Conservation (phyloP, 2,888 invertebrate species). For the Lapara coniferarum region DNA sequence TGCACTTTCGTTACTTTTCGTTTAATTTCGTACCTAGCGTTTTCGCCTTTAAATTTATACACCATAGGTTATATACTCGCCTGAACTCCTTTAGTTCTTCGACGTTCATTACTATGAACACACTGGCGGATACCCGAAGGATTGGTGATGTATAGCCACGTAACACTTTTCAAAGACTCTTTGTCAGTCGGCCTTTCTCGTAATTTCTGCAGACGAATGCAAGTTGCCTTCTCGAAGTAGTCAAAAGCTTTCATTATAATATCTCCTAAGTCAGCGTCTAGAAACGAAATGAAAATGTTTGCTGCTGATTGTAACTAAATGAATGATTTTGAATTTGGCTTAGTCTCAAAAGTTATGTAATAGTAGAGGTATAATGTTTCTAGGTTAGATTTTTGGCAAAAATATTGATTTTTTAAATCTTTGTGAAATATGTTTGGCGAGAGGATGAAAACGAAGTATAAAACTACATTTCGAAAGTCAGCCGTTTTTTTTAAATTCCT, state of each 20-base stretch:
- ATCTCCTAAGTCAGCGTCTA: conserved; percentile 60
- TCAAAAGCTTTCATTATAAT: conserved; percentile 65
- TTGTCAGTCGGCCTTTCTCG: conserved; percentile 65
- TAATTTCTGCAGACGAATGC: conserved; percentile 69
- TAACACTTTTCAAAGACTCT: conserved; percentile 56
- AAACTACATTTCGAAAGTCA: not conserved
- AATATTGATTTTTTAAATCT: not conserved
- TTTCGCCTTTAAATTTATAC: no score
- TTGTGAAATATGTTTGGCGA: not conserved
- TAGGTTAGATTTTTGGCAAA: no score
- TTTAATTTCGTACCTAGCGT: no score
- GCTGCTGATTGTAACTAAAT: not conserved
- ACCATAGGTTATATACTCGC: conserved; percentile 41
- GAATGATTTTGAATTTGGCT: not conserved
- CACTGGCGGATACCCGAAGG: conserved; percentile 71
- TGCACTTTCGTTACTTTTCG: no score
- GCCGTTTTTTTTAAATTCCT: not conserved
- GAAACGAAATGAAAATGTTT: conserved; percentile 27
- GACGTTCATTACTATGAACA: conserved; percentile 72
- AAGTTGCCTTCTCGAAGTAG: conserved; percentile 70
- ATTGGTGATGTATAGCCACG: conserved; percentile 74
- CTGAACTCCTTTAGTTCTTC: conserved; percentile 66
- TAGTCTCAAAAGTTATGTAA: no score
- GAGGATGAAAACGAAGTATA: not conserved
- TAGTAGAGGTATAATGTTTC: no score